These are phyloP conservation scores for Trigoniulus corallinus DNA, from an alignment of 1,140 invertebrate species.

Conservation along the genomic window DNA sequence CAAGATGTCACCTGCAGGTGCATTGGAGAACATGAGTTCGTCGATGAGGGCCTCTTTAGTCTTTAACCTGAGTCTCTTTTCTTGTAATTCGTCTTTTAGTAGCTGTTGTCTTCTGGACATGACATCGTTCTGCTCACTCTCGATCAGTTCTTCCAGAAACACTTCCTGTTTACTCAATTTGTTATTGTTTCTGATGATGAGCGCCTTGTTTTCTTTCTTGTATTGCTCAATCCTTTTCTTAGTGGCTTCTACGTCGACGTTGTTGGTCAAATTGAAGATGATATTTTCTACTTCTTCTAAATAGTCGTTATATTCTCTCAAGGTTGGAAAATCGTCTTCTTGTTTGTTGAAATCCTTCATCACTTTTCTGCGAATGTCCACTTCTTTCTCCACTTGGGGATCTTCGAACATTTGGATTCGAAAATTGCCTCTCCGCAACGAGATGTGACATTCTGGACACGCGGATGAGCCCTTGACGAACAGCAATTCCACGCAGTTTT, in stretches of 20 bases:
- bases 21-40: conserved; percentile 82
- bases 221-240: conserved; percentile 86
- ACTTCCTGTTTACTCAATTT: conserved; percentile 32
- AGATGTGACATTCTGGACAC: conserved; percentile 80
- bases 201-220: conserved; percentile 80
- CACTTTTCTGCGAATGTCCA: conserved; percentile 80
- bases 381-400: conserved; percentile 88
- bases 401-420: conserved; percentile 93
- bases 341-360: conserved; percentile 81
- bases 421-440: conserved; percentile 75
- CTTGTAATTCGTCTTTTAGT: conserved; percentile 46
- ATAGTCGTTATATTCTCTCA: conserved; percentile 83
- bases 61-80: conserved; percentile 62
- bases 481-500: conserved; percentile 86
- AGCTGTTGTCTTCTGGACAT: conserved; percentile 37
- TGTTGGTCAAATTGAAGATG: conserved; percentile 80
- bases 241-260: conserved; percentile 75
- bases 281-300: conserved; percentile 76
- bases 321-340: conserved; percentile 66
- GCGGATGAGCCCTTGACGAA: conserved; percentile 87
- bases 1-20: conserved; percentile 71
- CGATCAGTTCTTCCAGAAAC: conserved; percentile 64
- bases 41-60: conserved; percentile 83
- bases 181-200: conserved; percentile 59
- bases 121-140: conserved; percentile 42